Conservation (phyloP, 2,113 vertebrate species). For the Oxyura jamaicensis region DNA sequence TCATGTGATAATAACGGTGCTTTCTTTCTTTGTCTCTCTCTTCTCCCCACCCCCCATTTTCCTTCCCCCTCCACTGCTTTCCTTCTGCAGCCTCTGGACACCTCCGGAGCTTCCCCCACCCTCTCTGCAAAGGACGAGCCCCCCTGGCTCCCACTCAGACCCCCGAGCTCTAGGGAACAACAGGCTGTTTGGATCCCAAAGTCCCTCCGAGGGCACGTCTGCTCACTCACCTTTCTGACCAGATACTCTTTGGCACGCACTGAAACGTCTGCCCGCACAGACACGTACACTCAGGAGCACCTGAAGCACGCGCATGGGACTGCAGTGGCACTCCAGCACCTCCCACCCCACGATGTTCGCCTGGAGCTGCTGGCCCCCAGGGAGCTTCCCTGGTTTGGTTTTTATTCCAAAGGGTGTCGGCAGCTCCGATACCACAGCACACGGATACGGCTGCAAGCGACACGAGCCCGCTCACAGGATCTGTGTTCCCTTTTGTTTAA, state of each 20-base stretch:
- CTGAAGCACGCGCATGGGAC: slow-evolving; percentile 30
- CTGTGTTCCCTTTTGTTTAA: slow-evolving; percentile 41
- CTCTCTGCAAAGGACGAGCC: slow-evolving; percentile 79
- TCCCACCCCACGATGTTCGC: slow-evolving; percentile 21
- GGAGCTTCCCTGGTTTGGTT: background rate
- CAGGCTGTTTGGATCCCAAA: background rate
- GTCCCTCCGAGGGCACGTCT: background rate
- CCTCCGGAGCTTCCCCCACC: slow-evolving; percentile 62
- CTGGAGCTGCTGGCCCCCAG: background rate
- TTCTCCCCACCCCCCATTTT: background rate
- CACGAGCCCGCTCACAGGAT: background rate
- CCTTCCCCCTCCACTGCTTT: background rate
- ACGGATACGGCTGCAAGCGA: background rate
- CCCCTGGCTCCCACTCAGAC: slow-evolving; percentile 92
- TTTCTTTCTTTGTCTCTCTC: background rate
- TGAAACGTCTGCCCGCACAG: background rate
- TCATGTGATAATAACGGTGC: background rate
- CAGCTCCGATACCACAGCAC: background rate
- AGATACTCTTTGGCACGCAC: background rate
- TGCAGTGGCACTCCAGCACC: slow-evolving; percentile 47
- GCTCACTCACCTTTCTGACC: slow-evolving; percentile 6
- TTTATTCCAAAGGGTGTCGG: background rate
- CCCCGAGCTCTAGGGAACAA: slow-evolving; percentile 87
- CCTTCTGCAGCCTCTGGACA: slow-evolving; percentile 79
- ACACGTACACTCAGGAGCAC: background rate